Base-by-base conservation (phyloP, 2,888 invertebrate species). In the Pristionchus maxplancki region DNA sequence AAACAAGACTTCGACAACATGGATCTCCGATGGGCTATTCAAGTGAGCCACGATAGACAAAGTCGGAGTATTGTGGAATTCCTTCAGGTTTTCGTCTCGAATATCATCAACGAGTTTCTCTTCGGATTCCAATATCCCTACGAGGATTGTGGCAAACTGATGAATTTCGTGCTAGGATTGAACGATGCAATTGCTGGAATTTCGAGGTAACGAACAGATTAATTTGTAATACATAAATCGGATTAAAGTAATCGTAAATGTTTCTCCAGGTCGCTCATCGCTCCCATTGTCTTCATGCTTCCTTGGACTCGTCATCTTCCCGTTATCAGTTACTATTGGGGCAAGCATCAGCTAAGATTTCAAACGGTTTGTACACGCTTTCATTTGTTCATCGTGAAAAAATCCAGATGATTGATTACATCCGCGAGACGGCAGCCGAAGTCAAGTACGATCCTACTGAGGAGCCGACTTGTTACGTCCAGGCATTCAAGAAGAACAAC, bases 71-170 rank as follows among this genome's bases (percentile, higher is more conserved):
- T 6, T 28, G 8, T 8, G 64, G 13, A 13, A 31, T 11, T 20
- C 53, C 1, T 8, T 20, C 48, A 81, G 81, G 44, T 81, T 4
- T 50, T 48, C 48, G 81, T 48, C 15, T 44, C 48, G n/a, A 78
- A 78, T 20, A 44, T 78, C 74, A 40, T 78, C 74, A 78, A 78
- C 74, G 74, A 78, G 40, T 48, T 81, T 28, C 81, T 48, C 4
- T 81, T 50, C 48, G 81, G 44, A 24, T 48, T 71, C 37, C 71
- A 71, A 37, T 71, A 28, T 20, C 71, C 71, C 1, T 81, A 24
- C 48, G 44, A 81, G 0, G 48, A 81, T 15, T 44, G 50, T 24
- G 37, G 48, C 44, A 24, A 44, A 4, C 48, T 44, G 0, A 48
- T 81, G 48, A 28, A 48, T 11, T 81, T 50, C 48, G 48, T 48